These are phyloP conservation scores for Fragum whitleyi DNA, from an alignment of 2,888 invertebrate genomes.

Conservation along the genomic window DNA sequence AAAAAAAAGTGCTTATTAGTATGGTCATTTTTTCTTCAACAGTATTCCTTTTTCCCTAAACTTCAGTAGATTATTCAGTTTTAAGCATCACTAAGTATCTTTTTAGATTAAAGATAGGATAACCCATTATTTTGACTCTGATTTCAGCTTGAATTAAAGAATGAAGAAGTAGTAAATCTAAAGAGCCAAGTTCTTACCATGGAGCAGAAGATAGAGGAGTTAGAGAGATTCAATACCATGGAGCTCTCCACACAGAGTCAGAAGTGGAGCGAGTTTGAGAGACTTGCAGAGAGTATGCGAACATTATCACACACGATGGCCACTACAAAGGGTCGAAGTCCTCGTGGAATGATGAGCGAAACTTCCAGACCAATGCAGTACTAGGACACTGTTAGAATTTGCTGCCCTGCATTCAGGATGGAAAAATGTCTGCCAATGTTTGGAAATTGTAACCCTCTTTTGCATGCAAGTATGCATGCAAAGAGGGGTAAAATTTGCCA, in stretches of 20 bases:
- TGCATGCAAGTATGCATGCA: no score
- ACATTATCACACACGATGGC: constrained; percentile 80
- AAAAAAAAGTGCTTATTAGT: no score
- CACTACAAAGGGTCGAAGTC: constrained; percentile 40
- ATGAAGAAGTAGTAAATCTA: constrained; percentile 73
- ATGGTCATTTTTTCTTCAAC: no score
- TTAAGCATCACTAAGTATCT: no score
- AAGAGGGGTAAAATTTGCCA: no score
- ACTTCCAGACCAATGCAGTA: constrained; percentile 44
- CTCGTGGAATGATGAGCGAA: constrained; percentile 27
- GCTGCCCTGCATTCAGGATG: neutral
- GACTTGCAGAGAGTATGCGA: constrained; percentile 84
- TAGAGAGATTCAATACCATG: constrained; percentile 59
- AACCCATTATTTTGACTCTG: no score
- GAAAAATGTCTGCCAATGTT: no score
- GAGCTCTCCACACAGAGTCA: constrained; percentile 78
- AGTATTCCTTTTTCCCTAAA: no score
- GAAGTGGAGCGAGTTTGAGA: constrained; percentile 84
- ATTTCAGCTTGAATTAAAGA: constrained; percentile 69
- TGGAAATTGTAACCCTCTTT: no score
- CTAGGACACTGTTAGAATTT: constrained; percentile 5
- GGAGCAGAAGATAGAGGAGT: constrained; percentile 49
- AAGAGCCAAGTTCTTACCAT: constrained; percentile 62
- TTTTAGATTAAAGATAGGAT: no score
- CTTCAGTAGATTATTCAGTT: no score